These are phyloP conservation scores for Lindbergichthys nudifrons DNA, from an alignment of 2,797 vertebrate genomes.

Conservation along the genomic window DNA sequence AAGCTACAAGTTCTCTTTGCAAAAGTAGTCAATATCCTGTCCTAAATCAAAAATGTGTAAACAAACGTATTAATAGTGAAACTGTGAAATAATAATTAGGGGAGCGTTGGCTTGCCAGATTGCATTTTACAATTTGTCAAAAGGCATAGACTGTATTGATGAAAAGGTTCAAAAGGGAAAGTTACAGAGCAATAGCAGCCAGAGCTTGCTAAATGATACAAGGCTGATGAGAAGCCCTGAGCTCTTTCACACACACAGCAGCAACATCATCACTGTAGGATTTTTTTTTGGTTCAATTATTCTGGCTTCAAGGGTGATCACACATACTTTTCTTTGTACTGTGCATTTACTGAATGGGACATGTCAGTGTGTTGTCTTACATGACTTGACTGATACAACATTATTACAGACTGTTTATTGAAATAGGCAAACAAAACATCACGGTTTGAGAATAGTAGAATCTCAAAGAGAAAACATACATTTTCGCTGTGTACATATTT, in stretches of 20 bases:
- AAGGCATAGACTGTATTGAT: too few species aligned
- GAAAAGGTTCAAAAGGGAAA: slow-evolving; percentile 7
- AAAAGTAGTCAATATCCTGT: slow-evolving; percentile 1
- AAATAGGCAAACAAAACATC: neutral
- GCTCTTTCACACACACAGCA: slow-evolving; percentile 3
- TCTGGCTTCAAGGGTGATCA: too few species aligned
- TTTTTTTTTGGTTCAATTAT: slow-evolving; percentile 4
- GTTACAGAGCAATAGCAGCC: slow-evolving; percentile 22
- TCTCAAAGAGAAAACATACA: neutral
- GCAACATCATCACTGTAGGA: neutral
- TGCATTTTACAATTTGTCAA: slow-evolving; percentile 26
- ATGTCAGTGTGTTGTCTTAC: neutral
- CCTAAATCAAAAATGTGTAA: neutral
- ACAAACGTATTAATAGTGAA: slow-evolving; percentile 11
- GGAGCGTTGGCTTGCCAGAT: slow-evolving; percentile 25
- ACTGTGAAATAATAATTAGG: slow-evolving; percentile 19
- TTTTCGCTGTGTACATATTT: neutral
- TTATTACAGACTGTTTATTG: neutral
- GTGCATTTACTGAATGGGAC: neutral
- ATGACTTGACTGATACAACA: neutral
- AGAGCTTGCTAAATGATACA: slow-evolving; percentile 28
- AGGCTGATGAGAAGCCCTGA: slow-evolving; percentile 18
- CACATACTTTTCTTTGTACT: neutral
- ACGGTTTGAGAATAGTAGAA: neutral
- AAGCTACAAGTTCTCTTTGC: neutral